phyloP scores from a whole-genome alignment of 2,113 vertebrate species.

The Pipa parva region DNA sequence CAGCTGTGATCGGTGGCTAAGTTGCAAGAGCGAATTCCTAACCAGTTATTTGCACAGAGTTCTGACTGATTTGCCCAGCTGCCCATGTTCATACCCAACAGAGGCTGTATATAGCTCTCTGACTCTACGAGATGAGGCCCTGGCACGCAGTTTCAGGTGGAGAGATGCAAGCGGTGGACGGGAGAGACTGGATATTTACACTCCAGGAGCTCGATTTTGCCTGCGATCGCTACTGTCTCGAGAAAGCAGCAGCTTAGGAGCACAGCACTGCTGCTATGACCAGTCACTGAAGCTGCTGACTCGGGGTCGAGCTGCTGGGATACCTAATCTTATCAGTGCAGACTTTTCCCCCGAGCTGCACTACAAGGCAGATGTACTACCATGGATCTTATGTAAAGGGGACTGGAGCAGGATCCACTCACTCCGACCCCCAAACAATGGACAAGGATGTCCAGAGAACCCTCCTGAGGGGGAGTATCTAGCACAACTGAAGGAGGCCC shows the following conservation, averaged over 20 bases:
- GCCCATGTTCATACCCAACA: slow-evolving; percentile 79
- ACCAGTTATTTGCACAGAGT: slow-evolving; percentile 79
- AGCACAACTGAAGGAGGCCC: slow-evolving; percentile 84
- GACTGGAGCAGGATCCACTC: slow-evolving; percentile 89
- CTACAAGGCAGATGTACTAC: slow-evolving; percentile 86
- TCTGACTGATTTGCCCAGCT: slow-evolving; percentile 79
- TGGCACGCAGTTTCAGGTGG: slow-evolving; percentile 74
- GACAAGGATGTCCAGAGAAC: slow-evolving; percentile 72
- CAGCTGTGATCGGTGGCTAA: slow-evolving; percentile 93
- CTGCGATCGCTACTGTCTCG: slow-evolving; percentile 77
- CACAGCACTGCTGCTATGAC: slow-evolving; percentile 87
- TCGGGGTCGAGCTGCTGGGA: slow-evolving; percentile 79
- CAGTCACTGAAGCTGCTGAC: slow-evolving; percentile 78
- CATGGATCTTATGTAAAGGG: slow-evolving; percentile 89
- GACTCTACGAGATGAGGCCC: slow-evolving; percentile 70
- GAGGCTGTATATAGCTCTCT: slow-evolving; percentile 68
- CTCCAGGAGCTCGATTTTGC: slow-evolving; percentile 79
- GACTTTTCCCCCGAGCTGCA: slow-evolving; percentile 89
- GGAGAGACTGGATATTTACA: slow-evolving; percentile 85
- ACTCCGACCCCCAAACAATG: slow-evolving; percentile 81
- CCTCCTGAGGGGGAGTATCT: slow-evolving; percentile 78
- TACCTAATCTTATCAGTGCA: slow-evolving; percentile 82
- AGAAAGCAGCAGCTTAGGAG: slow-evolving; percentile 74
- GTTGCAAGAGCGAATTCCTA: slow-evolving; percentile 87
- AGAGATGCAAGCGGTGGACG: slow-evolving; percentile 77